Evolutionary conservation across 2,888 invertebrate genomes (phyloP), one percentile per base, ranked within the genome.

Genomic region (Cabera pusaria): DNA sequence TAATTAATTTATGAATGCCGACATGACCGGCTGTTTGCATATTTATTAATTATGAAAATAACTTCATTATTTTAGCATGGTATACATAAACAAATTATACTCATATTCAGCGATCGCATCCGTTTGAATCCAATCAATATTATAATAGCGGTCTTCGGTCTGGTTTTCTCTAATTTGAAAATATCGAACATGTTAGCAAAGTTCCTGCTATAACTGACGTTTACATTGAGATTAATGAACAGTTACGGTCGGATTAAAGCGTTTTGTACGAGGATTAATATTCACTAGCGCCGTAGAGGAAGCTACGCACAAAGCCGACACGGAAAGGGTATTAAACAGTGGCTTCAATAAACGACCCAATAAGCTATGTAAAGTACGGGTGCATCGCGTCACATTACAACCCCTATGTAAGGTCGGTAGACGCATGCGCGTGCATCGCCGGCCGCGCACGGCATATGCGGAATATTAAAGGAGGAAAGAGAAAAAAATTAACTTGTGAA

Each of bases 401-500:
- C 85, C 85, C 83, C 79, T 73, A 79, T 70, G 67, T 72, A n/a
- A n/a, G 64, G 52, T 58, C 53, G 36, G 49, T 64, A 67, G 64
- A 77, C 88, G 88, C 88, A 86, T 87, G 88, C 88, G 87, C 82
- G 72, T 82, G 83, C 82, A 81, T 63, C 71, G 75, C 70, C 72
- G 63, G 73, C 72, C 76, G 80, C 78, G 80, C 77, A 80, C 85
- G 80, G 82, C 87, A 87, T 88, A 88, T 88, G 87, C 88, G 87
- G 84, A 85, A 84, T 86, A 87, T 87, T 87, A 87, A 85, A 87
- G 88, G 78, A 88, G 82, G 88, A 88, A 88, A 88, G 88, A 88
- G 88, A 88, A 87, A 88, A 86, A 88, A 87, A 86, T 86, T 86
- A 80, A 87, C 84, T 88, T 84, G 87, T 87, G 87, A 87, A 88